Percentiles rank a stretch among this genome's conserved stretches.
Evolutionary conservation across 2,888 invertebrate species (phyloP).

Genomic region (Sericinus montela): DNA sequence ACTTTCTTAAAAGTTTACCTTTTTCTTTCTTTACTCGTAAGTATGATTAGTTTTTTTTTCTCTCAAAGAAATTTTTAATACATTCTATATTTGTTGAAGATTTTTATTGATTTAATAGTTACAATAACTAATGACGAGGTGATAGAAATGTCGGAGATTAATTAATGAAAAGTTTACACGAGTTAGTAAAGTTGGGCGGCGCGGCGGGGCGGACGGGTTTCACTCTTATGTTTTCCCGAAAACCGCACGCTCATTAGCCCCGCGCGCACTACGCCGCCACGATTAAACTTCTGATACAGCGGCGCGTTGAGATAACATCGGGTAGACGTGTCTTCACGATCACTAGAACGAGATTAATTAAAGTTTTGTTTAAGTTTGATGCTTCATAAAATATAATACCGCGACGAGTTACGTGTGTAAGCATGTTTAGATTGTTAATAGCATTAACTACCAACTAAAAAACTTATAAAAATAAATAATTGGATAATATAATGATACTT

Average conservation of each 20-base stretch:
- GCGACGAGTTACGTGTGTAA: background rate
- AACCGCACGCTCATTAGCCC: conserved; percentile 75
- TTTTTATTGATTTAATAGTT: too few species aligned
- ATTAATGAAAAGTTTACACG: conserved; percentile 60
- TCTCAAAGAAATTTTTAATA: conserved; percentile 2
- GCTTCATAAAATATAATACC: conserved; percentile 11
- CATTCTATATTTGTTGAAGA: conserved; percentile 2
- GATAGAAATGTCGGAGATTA: conserved; percentile 38
- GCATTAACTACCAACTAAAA: too few species aligned
- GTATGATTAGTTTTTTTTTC: conserved; percentile 15
- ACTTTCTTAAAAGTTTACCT: conserved; percentile 19
- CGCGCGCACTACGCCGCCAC: conserved; percentile 64
- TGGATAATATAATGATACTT: too few species aligned
- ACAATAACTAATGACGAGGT: background rate
- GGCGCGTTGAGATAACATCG: conserved; percentile 56
- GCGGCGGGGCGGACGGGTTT: conserved; percentile 34
- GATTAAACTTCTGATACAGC: conserved; percentile 66
- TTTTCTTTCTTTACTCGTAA: conserved; percentile 22
- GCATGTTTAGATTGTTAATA: background rate
- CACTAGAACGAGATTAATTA: conserved; percentile 51
- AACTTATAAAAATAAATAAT: too few species aligned
- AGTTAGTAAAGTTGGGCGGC: conserved; percentile 49
- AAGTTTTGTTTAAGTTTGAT: conserved; percentile 41
- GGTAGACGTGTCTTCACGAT: conserved; percentile 36
- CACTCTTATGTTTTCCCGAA: conserved; percentile 59